Base-by-base conservation (phyloP, 1,140 invertebrate species). In the Heliothis subflexa region DNA sequence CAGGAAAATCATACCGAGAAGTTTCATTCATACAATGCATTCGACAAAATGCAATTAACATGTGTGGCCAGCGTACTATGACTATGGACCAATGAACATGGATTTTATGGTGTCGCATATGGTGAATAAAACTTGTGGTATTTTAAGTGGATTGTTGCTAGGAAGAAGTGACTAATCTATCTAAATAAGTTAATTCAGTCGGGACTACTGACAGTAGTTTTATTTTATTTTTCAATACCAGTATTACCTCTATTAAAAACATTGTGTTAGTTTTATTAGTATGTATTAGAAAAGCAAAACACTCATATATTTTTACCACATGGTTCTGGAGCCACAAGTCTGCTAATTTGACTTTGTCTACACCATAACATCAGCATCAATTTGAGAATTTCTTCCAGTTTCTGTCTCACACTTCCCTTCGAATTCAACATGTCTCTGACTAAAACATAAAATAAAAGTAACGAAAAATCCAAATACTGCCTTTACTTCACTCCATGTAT, bases 281-380 rank as follows among this genome's bases (percentile, higher is more conserved):
- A 55, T 57, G 25, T 25, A 13, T 57, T 21, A 0, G 10, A 57
- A 57, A 18, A 25, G n/a, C 4, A 57, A 55, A 21, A 9, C 16
- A 55, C 11, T 0, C 1, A 28, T 25, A 25, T 57, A 1, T 13
- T 25, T 25, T 94, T 96, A 96, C 96, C 96, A 90, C 94, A 95
- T 77, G 92, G 91, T 91, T 95, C 95, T 50, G 93, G 81, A 86
- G 95, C 95, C 59, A 96, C 92, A 81, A 95, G 93, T 79, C 95
- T 96, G 81, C 97, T 95, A 18, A 96, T 96, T 89, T 97, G 95
- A 83, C 96, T 96, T 88, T 97, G 97, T 81, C 96, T 96, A 89
- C 97, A 97, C 97, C 97, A 97, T n/a, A 97, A 96, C 81, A 97
- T 94, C 74, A 97, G 95, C 97, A 97, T 97, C 81, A 97, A 95